Conservation (phyloP, 2,888 invertebrate species). For the Venustoraphidia nigricollis region DNA sequence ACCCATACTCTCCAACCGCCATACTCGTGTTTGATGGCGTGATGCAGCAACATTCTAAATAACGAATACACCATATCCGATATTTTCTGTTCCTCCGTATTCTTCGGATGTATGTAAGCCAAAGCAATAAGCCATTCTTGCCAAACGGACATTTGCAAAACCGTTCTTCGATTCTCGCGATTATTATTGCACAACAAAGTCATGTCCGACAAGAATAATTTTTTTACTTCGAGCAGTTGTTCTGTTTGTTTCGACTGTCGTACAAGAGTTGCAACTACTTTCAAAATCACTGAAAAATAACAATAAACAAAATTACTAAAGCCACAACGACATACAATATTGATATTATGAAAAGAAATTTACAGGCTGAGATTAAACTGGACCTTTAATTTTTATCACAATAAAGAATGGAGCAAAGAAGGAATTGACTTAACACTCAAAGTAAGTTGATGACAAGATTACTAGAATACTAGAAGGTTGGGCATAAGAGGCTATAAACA, state of each 20-base stretch:
- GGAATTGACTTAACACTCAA: no score
- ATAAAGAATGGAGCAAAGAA: no score
- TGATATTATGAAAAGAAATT: no score
- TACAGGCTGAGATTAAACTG: no score
- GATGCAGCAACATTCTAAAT: slow-evolving; percentile 94
- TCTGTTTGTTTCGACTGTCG: slow-evolving; percentile 92
- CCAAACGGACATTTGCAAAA: slow-evolving; percentile 99
- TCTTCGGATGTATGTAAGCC: slow-evolving; percentile 95
- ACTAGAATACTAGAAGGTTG: no score
- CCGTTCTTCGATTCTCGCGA: slow-evolving; percentile 90
- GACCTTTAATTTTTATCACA: no score
- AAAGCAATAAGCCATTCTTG: slow-evolving; percentile 98
- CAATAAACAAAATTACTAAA: slow-evolving; percentile 2
- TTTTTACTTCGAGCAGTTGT: slow-evolving; percentile 82
- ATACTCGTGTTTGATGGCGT: slow-evolving; percentile 97
- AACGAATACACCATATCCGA: slow-evolving; percentile 97
- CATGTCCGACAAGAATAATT: slow-evolving; percentile 94
- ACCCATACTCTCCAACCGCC: slow-evolving; percentile 99
- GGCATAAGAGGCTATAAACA: no score
- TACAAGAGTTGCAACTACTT: slow-evolving; percentile 94
- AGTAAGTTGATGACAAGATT: slow-evolving; percentile 6
- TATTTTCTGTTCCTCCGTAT: slow-evolving; percentile 86
- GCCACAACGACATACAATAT: background rate
- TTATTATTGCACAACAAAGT: slow-evolving; percentile 95
- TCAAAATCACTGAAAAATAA: slow-evolving; percentile 73